Evolutionary conservation across 1,140 invertebrate species (phyloP).

Genomic region (Venturia canescens): DNA sequence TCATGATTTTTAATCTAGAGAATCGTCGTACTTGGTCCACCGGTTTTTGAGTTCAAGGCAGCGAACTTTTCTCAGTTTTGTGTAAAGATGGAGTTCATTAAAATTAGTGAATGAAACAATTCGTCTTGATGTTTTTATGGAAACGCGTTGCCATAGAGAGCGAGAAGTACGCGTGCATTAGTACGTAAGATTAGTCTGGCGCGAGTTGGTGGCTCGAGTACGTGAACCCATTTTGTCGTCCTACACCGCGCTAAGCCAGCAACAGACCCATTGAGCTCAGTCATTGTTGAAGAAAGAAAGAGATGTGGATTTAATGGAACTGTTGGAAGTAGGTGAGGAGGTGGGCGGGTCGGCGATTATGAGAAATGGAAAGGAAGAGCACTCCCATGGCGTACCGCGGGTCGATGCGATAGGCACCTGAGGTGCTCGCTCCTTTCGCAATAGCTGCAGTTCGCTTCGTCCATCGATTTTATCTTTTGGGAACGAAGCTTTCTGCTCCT

Average conservation of each 20-base stretch:
- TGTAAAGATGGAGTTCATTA: too few species aligned
- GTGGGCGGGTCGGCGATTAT: constrained; percentile 54
- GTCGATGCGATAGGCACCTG: constrained; percentile 28
- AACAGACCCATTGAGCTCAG: not conserved
- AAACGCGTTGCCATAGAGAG: not conserved
- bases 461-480: constrained; percentile 9
- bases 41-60: too few species aligned
- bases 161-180: not conserved
- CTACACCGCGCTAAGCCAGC: constrained; percentile 44
- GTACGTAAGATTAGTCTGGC: not conserved
- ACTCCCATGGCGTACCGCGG: constrained; percentile 50
- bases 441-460: constrained; percentile 14
- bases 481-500: constrained; percentile 3
- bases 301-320: constrained; percentile 27
- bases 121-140: too few species aligned
- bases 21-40: too few species aligned
- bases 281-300: constrained; percentile 7
- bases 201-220: constrained; percentile 42
- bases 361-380: constrained; percentile 61
- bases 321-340: constrained; percentile 43
- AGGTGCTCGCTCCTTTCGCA: constrained; percentile 15
- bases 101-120: too few species aligned
- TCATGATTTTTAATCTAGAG: too few species aligned
- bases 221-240: constrained; percentile 57
- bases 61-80: too few species aligned